Evolutionary conservation across 2,113 vertebrate genomes (phyloP).

Genomic region (Hydrolagus affinis): DNA sequence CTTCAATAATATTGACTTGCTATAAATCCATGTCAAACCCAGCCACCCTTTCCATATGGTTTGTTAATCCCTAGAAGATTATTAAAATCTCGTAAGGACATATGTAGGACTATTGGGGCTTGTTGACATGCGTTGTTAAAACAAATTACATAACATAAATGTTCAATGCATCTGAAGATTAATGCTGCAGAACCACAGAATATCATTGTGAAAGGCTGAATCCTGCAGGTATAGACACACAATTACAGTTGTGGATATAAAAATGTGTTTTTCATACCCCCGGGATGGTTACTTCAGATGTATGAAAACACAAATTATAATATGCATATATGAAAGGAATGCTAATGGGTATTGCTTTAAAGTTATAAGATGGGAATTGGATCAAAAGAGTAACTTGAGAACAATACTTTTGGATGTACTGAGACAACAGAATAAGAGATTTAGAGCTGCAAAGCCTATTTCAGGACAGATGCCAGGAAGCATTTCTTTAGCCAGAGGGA

Average conservation of each 20-base stretch:
- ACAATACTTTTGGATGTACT: too few relatives aligned
- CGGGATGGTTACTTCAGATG: not conserved
- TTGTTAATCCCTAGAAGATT: slow-evolving; percentile 20
- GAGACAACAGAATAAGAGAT: too few relatives aligned
- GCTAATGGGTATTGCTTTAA: too few relatives aligned
- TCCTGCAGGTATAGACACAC: not conserved
- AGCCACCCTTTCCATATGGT: slow-evolving; percentile 20
- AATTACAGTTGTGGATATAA: not conserved
- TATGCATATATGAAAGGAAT: not conserved
- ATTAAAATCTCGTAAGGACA: not conserved
- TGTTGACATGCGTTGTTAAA: not conserved
- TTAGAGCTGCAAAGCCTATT: too few relatives aligned
- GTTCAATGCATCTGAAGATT: not conserved
- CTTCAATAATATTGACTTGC: slow-evolving; percentile 10
- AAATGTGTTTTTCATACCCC: not conserved
- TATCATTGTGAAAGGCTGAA: not conserved
- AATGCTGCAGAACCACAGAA: not conserved
- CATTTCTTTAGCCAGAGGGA: too few relatives aligned
- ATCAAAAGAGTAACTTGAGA: too few relatives aligned
- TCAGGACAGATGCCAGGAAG: too few relatives aligned
- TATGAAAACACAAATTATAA: not conserved
- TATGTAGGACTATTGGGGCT: not conserved
- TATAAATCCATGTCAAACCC: slow-evolving; percentile 15
- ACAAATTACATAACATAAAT: slow-evolving; percentile 7
- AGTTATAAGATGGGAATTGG: too few relatives aligned